Base-by-base conservation (phyloP, 2,888 invertebrate species). In the Cryptus armator region DNA sequence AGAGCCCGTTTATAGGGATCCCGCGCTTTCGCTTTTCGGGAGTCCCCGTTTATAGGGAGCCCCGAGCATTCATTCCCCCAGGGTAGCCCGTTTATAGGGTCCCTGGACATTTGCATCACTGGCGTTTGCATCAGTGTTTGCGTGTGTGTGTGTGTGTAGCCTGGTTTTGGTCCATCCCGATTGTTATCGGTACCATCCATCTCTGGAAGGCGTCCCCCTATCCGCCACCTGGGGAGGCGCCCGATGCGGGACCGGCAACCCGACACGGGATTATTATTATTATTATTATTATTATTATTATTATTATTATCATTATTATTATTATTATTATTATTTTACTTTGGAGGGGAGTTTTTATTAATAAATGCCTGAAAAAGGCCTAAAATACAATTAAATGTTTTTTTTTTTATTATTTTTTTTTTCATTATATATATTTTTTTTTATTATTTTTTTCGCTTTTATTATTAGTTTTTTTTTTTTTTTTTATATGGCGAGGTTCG, bases 81-180 rank as follows among this genome's bases (percentile, higher is more conserved):
- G 19, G 66, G 66, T 16, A 7, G 32, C 44, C 66, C 66, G 66
- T 66, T 66, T 66, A 67, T 67, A 67, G 67, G 67, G 44, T 67
- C 16, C 43, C 71, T 43, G 71, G 37, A 12, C 51, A 71, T 71
- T 71, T 37, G 37, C 71, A 53, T 43, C 43, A 53, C 71, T 53
- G 71, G 48, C 14, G n/a, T 43, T 71, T 14, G 71, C 16, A 37
- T 56, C 3, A 19, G 16, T 71, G 53, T 71, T 51, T 56, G 56
- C n/a, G 56, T 10, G 10, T 53, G 32, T 16, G 16, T 71, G 43
- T 71, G 71, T 56, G 71, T 44, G 46, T 67, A 43, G 53, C 53
- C n/a, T 53, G 53, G 53, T 53, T 46, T 46, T 67, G 44, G 46
- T 44, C 14, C 46, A 44, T 44, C 67, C 67, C 67, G 67, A 67